A percentile compares a stretch with the other conserved stretches of the same genome.
These are phyloP conservation scores for Heliconius ismenius DNA, from an alignment of 2,888 invertebrate genomes.

Conservation along the genomic window DNA sequence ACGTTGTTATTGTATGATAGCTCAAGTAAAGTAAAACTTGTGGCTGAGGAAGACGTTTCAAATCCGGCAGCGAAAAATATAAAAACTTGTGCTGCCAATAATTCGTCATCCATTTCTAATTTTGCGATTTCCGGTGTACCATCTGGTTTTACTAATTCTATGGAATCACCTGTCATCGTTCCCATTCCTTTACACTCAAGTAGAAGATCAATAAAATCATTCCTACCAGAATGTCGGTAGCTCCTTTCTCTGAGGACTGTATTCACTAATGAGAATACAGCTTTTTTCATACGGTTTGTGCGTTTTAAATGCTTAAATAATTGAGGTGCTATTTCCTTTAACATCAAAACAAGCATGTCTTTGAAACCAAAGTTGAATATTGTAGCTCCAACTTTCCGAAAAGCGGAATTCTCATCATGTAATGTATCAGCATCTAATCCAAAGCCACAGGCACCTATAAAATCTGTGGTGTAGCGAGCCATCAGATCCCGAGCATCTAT, in stretches of 20 bases:
- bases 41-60: constrained; percentile 73
- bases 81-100: constrained; percentile 50
- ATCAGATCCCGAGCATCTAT: constrained; percentile 63
- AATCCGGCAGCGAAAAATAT: constrained; percentile 74
- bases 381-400: constrained; percentile 56
- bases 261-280: constrained; percentile 52
- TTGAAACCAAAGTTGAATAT: constrained; percentile 51
- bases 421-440: constrained; percentile 62
- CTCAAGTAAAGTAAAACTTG: constrained; percentile 64
- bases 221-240: constrained; percentile 56
- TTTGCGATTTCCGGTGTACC: constrained; percentile 39
- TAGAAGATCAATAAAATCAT: constrained; percentile 49
- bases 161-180: constrained; percentile 46
- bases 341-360: constrained; percentile 48
- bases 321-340: constrained; percentile 57
- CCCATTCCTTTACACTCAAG: constrained; percentile 47
- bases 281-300: constrained; percentile 56
- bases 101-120: constrained; percentile 43
- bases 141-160: constrained; percentile 44
- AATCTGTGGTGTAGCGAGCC: constrained; percentile 66
- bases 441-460: constrained; percentile 66
- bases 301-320: constrained; percentile 53
- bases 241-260: constrained; percentile 57
- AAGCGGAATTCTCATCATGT: constrained; percentile 58
- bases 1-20: constrained; percentile 59